Base-by-base conservation (phyloP, 2,113 vertebrate species). In the Chlorocebus sabaeus region DNA sequence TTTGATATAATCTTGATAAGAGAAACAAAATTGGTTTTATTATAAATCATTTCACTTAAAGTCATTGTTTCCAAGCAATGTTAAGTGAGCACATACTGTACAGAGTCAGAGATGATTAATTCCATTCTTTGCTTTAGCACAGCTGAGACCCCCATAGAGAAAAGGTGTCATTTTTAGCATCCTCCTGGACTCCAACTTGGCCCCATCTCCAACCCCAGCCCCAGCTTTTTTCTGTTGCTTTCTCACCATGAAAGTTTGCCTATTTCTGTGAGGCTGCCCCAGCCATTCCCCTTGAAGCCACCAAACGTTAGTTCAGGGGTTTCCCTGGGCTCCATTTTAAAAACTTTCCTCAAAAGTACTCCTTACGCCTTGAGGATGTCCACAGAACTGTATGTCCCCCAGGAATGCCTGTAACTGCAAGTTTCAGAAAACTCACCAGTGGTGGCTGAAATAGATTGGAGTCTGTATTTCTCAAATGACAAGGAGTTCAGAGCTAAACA, bases 101-200 rank as follows among this genome's bases (percentile, higher is more conserved):
- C 9, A 2, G 17, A 45, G 59, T 14, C 22, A 14, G 93, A 72
- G 12, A 27, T 0, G 7, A 30, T 0, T 14, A 1, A 2, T 2
- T 10, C 22, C 1, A 0, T 38, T 50, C 73, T 59, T 55, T 16
- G 61, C 55, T 80, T 32, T 3, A 14, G 81, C 68, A 14, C 64
- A 6, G 90, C 17, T 1, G 27, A 35, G 23, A 9, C 7, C 30
- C 57, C 43, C 2, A 2, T 2, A 20, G 3, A 32, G 22, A 13
- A 45, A 3, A 78, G 11, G 12, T 16, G 25, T 12, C 43, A 17
- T 0, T n/a, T 78, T 16, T 72, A 27, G 72, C 72, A 52, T 13
- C 27, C 6, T 16, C 16, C 61, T 2, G 8, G 9, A 10, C 55
- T 93, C 25, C 25, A 12, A 14, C 52, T 4, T 18, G 23, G 18